Evolutionary conservation across 2,888 invertebrate species (phyloP), one percentile per base, ranked within the genome.

Genomic region (Caenorhabditis becei): DNA sequence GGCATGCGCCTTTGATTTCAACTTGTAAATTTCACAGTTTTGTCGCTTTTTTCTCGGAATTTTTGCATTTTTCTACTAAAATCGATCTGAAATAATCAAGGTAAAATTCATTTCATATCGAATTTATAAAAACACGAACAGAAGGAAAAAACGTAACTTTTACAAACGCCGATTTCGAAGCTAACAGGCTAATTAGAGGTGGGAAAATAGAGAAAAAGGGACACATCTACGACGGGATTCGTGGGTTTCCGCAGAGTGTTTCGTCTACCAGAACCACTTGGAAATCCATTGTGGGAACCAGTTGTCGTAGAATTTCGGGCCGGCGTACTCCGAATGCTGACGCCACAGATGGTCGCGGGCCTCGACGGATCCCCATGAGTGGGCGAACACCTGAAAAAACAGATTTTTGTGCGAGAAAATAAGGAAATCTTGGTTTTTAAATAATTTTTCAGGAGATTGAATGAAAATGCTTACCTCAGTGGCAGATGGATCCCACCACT

Each of bases 401-500:
- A n/a, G n/a, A n/a, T n/a, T n/a, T n/a, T n/a, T n/a, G n/a, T n/a
- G n/a, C n/a, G n/a, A n/a, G n/a, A n/a, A n/a, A n/a, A n/a, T n/a
- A n/a, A n/a, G n/a, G n/a, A n/a, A n/a, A n/a, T n/a, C n/a, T n/a
- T n/a, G n/a, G n/a, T n/a, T n/a, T n/a, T n/a, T n/a, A n/a, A n/a
- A n/a, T n/a, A n/a, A n/a, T n/a, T n/a, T n/a, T n/a, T n/a, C n/a
- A n/a, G n/a, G n/a, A n/a, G 28, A 44, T 18, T 2, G 16, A 35
- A 23, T 54, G 20, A 20, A 28, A 23, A 16, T 16, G 26, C 49
- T 58, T 16, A 87, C 87, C 83, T 88, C 88, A 10, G 56, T 59
- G 1, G 78, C 62, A 16, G 79, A 56, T 53, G 89, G 89, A 84
- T 90, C 90, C 88, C 89, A 90, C 91, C 91, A 91, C 63, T 89